A percentile compares a stretch with the other conserved stretches of the same genome.
These are phyloP conservation scores for Podotricha telesiphe DNA, from an alignment of 2,888 invertebrate genomes.

Conservation along the genomic window DNA sequence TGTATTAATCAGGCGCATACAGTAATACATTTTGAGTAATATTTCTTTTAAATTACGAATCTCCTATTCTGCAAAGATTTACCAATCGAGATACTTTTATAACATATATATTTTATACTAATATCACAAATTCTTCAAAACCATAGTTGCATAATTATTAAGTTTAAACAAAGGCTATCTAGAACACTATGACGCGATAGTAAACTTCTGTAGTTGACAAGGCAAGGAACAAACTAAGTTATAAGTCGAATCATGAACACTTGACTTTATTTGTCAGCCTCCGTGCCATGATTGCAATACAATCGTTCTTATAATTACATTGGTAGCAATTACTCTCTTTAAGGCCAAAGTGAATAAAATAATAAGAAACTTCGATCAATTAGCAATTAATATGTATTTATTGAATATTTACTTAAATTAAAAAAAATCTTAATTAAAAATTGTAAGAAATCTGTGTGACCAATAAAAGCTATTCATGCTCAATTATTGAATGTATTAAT, in stretches of 20 bases:
- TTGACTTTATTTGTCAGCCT: conserved; percentile 18
- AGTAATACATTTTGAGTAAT: no score
- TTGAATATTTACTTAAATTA: no score
- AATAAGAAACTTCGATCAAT: conserved; percentile 7
- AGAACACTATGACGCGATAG: conserved; percentile 2
- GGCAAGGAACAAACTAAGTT: conserved; percentile 23
- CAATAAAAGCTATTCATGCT: not conserved
- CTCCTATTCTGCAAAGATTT: no score
- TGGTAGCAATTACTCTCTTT: conserved; percentile 14
- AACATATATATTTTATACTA: not conserved
- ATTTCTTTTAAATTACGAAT: no score
- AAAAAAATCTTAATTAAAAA: no score
- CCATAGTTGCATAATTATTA: not conserved
- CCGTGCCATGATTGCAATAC: conserved; percentile 2
- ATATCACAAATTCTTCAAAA: not conserved
- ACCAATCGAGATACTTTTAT: no score
- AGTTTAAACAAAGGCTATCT: conserved; percentile 22
- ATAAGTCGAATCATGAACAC: conserved; percentile 16
- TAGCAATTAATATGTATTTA: not conserved
- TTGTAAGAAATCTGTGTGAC: not conserved
- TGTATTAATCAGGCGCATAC: no score
- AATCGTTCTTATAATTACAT: conserved; percentile 20
- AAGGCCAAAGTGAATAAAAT: not conserved
- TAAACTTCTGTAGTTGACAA: conserved; percentile 30
- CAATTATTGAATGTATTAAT: not conserved